These are phyloP conservation scores for Chondrilla cf. caribensis DNA, from an alignment of 37 sponge, comb jelly and placozoan genomes.

Conservation along the genomic window DNA sequence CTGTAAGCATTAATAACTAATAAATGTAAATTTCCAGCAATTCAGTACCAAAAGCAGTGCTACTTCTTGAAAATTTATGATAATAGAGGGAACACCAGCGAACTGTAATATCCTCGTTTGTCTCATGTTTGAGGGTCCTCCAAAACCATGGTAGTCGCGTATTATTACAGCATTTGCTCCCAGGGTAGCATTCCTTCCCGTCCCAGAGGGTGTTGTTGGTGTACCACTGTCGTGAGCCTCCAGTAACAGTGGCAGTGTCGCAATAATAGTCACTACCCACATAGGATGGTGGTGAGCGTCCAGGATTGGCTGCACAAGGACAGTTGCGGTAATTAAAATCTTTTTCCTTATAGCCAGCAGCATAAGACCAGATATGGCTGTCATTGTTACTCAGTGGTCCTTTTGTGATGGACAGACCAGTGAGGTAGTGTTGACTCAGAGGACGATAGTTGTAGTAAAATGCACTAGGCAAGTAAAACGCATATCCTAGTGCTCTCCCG, in stretches of 20 bases:
- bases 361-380: conserved; percentile 18
- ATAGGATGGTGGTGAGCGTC: conserved; percentile 7
- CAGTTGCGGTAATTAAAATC: conserved; percentile 1
- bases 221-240: not conserved
- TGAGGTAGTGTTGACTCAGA: not conserved
- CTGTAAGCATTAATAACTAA: not conserved
- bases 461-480: not conserved
- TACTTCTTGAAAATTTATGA: not conserved
- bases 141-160: conserved; percentile 6
- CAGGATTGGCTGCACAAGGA: conserved; percentile 1
- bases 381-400: not conserved
- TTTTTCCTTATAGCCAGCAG: conserved; percentile 1
- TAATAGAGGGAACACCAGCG: not conserved
- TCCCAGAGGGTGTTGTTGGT: conserved; percentile 6
- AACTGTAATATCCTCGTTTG: conserved; percentile 9
- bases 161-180: conserved; percentile 5
- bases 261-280: conserved; percentile 14
- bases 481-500: conserved; percentile 18
- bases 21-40: not conserved
- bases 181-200: conserved; percentile 14
- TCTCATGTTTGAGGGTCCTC: not conserved
- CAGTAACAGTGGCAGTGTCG: not conserved
- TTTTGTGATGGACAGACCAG: not conserved
- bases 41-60: not conserved
- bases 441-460: not conserved